Percentiles rank a stretch among this genome's conserved stretches.
Conservation (phyloP, 2,888 invertebrate species). For the Thysanoteuthis rhombus region DNA sequence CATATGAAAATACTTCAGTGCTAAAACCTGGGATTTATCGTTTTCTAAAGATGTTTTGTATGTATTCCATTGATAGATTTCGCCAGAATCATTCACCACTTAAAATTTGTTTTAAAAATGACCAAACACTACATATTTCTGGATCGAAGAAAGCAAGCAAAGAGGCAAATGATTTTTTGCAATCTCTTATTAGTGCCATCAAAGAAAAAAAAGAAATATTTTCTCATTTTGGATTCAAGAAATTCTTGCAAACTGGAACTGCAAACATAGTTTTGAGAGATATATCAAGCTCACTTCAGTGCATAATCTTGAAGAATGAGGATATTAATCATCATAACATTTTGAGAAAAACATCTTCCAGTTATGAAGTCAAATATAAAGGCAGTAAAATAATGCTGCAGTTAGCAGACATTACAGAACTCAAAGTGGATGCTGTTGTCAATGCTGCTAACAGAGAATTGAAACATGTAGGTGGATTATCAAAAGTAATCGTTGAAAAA, state of each 20-base stretch:
- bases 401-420: slow-evolving; percentile 39
- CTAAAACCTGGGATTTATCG: slow-evolving; percentile 33
- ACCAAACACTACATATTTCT: neutral
- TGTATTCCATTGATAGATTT: slow-evolving; percentile 36
- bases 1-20: slow-evolving; percentile 32
- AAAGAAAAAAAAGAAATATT: slow-evolving; percentile 33
- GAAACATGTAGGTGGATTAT: slow-evolving; percentile 44
- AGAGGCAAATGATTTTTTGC: neutral
- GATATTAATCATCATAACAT: neutral
- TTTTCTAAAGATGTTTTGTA: slow-evolving; percentile 38
- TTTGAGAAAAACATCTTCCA: neutral
- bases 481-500: slow-evolving; percentile 40
- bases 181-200: slow-evolving; percentile 26
- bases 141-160: slow-evolving; percentile 35
- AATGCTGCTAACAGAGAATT: slow-evolving; percentile 45
- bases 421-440: slow-evolving; percentile 41
- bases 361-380: slow-evolving; percentile 1
- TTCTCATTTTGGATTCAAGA: slow-evolving; percentile 35
- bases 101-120: neutral
- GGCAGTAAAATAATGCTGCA: neutral
- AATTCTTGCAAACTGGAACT: slow-evolving; percentile 33
- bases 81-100: neutral
- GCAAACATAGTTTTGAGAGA: slow-evolving; percentile 32
- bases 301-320: slow-evolving; percentile 27
- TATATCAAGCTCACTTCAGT: slow-evolving; percentile 29